phyloP scores from a whole-genome alignment of 2,888 invertebrate species.

The Xanthia icteritia region DNA sequence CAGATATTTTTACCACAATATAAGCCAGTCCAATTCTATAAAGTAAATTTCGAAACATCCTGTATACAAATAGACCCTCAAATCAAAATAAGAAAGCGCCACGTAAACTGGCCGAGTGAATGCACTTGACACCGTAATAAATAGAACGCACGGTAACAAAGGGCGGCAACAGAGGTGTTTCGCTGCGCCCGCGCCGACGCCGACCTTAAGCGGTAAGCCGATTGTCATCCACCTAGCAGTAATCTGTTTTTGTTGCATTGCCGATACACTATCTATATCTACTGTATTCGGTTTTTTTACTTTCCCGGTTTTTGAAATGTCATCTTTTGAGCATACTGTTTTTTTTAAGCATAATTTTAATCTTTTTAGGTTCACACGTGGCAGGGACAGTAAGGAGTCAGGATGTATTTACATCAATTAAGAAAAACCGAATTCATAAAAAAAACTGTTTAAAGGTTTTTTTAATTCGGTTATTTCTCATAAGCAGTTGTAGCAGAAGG shows the following conservation, averaged over 20 bases:
- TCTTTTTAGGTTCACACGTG: slow-evolving; percentile 48
- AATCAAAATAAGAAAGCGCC: slow-evolving; percentile 80
- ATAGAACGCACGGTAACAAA: slow-evolving; percentile 80
- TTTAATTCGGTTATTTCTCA: neutral
- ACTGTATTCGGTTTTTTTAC: slow-evolving; percentile 56
- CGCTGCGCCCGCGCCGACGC: slow-evolving; percentile 72
- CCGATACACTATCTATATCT: slow-evolving; percentile 42
- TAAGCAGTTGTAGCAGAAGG: neutral
- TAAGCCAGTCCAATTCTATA: neutral
- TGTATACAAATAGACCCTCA: slow-evolving; percentile 71
- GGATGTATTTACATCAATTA: slow-evolving; percentile 24
- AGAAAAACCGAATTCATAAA: too few species aligned
- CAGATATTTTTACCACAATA: neutral
- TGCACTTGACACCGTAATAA: slow-evolving; percentile 86
- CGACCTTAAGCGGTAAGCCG: slow-evolving; percentile 72
- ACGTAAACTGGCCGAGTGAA: slow-evolving; percentile 79
- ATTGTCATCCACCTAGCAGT: slow-evolving; percentile 74
- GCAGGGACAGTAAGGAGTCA: neutral
- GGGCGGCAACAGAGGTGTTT: slow-evolving; percentile 72
- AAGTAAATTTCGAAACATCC: slow-evolving; percentile 60
- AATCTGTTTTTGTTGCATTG: slow-evolving; percentile 76
- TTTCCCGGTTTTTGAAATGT: slow-evolving; percentile 50
- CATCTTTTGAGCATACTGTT: slow-evolving; percentile 46
- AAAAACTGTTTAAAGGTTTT: too few species aligned
- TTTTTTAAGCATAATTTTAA: slow-evolving; percentile 44